Evolutionary conservation across 2,888 invertebrate species (phyloP).

Genomic region (Scaptomyza reducta): DNA sequence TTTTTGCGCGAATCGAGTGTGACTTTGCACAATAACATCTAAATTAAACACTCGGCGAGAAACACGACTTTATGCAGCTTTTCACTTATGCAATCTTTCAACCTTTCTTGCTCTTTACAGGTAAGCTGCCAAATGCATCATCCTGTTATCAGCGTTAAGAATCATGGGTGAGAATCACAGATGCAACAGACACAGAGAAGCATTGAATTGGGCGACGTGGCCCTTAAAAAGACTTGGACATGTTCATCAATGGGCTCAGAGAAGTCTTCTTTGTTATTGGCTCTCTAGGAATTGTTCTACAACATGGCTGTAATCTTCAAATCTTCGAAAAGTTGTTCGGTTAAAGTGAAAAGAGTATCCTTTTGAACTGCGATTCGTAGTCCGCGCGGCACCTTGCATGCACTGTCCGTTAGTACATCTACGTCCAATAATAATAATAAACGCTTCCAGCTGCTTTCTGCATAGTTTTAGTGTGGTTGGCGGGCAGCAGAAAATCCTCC

Average conservation of each 20-base stretch:
- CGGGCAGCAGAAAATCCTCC: too few relatives aligned
- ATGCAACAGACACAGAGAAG: constrained; percentile 28
- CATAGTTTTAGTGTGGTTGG: too few relatives aligned
- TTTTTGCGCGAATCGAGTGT: constrained; percentile 29
- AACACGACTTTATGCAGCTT: too few relatives aligned
- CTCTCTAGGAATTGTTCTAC: not conserved
- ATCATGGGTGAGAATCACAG: constrained; percentile 49
- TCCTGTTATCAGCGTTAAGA: constrained; percentile 2
- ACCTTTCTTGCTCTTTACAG: constrained; percentile 49
- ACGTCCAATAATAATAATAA: too few relatives aligned
- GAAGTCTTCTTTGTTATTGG: constrained; percentile 25
- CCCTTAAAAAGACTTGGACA: constrained; percentile 32
- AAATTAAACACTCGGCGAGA: constrained; percentile 25
- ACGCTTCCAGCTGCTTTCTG: too few relatives aligned
- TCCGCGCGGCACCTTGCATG: too few relatives aligned
- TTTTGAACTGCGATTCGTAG: too few relatives aligned
- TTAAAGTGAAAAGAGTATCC: constrained; percentile 22
- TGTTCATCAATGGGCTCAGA: constrained; percentile 1
- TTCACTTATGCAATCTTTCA: not conserved
- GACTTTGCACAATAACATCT: constrained; percentile 61
- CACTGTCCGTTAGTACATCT: too few relatives aligned
- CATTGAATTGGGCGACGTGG: constrained; percentile 32
- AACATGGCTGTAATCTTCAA: not conserved
- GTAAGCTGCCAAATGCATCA: constrained; percentile 47
- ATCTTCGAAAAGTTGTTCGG: not conserved